Evolutionary conservation across 1,140 invertebrate genomes (phyloP).

Genomic region (Eueides isabella): DNA sequence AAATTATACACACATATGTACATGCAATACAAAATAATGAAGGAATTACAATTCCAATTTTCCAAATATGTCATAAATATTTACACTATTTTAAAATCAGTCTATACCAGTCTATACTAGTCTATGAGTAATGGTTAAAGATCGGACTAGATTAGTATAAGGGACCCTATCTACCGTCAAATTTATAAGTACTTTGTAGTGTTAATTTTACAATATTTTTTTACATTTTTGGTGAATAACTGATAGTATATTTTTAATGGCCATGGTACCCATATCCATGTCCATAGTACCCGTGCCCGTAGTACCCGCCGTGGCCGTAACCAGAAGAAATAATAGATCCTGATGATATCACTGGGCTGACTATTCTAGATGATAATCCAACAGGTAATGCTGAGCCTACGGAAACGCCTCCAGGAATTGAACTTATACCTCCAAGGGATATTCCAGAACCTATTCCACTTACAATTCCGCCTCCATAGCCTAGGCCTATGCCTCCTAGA

Average conservation of each 20-base stretch:
- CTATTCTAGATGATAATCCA: constrained; percentile 11
- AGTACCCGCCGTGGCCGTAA: constrained; percentile 23
- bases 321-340: constrained; percentile 25
- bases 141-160: constrained; percentile 35
- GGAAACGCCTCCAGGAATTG: constrained; percentile 14
- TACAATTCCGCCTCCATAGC: constrained; percentile 25
- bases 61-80: neutral
- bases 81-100: neutral
- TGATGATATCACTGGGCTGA: constrained; percentile 18
- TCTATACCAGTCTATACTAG: neutral
- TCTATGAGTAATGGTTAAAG: neutral
- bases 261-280: neutral
- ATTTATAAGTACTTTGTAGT: neutral
- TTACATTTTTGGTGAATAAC: constrained; percentile 20
- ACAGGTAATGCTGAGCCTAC: constrained; percentile 19
- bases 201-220: neutral
- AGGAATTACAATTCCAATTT: neutral
- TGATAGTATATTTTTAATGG: constrained; percentile 1
- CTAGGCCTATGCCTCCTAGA: constrained; percentile 18
- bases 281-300: constrained; percentile 15
- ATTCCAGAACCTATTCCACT: constrained; percentile 31
- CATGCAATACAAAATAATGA: neutral
- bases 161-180: constrained; percentile 21
- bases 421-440: constrained; percentile 26
- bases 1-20: neutral